Conservation (phyloP, 2,113 vertebrate species). For the Globicephala melas region DNA sequence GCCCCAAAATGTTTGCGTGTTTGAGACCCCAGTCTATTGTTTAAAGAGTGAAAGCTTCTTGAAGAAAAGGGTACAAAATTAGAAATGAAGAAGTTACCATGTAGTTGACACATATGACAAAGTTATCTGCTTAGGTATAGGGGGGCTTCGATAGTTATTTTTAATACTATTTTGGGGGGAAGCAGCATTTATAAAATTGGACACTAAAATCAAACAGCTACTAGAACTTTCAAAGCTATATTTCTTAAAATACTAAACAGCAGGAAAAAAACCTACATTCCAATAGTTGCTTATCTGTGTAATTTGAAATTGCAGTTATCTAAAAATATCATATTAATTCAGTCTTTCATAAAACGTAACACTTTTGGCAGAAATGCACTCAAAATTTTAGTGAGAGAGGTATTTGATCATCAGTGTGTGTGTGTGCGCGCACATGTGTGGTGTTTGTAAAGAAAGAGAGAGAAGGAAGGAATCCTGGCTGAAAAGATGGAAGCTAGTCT, state of each 20-base stretch:
- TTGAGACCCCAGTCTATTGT: not conserved
- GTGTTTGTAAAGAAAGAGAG: not conserved
- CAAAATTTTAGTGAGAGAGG: not conserved
- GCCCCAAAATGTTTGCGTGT: not conserved
- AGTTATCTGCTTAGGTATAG: not conserved
- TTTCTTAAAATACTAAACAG: not conserved
- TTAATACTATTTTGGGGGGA: not conserved
- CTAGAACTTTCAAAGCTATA: not conserved
- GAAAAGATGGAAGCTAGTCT: not conserved
- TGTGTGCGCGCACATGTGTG: not conserved
- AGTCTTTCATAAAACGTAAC: not conserved
- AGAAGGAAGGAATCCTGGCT: not conserved
- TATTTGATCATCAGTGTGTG: not conserved
- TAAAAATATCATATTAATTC: not conserved
- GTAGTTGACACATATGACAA: not conserved
- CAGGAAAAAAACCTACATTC: not conserved
- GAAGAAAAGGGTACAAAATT: not conserved
- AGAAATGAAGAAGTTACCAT: not conserved
- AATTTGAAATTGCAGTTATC: slow-evolving; percentile 20
- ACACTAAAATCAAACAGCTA: not conserved
- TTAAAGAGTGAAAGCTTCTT: not conserved
- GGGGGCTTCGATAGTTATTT: not conserved
- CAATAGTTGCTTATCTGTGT: not conserved
- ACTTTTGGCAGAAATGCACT: not conserved
- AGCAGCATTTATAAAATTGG: slow-evolving; percentile 12